Base-by-base conservation (phyloP, 2,113 vertebrate genomes). In the Ailurus styani region DNA sequence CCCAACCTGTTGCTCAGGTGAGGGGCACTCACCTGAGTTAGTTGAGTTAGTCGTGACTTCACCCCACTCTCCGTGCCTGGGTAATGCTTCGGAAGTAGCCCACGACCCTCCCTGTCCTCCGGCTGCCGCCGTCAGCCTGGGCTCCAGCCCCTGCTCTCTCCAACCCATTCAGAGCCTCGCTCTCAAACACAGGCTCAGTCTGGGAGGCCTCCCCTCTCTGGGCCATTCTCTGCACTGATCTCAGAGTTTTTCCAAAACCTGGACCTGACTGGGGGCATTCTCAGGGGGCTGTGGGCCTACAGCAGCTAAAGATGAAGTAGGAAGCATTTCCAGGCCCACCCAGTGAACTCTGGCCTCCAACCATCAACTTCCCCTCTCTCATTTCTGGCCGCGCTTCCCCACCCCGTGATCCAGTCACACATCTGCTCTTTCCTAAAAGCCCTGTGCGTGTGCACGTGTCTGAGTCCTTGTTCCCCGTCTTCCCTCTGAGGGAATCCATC, bases 1-100 rank as follows among this genome's bases (percentile, higher is more conserved):
- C 40, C 62, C n/a, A 72, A n/a, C 12, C 2, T 0, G 2, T 34
- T 0, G 0, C 52, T 21, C 8, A 18, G 7, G 34, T 0, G 21
- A 64, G 13, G 54, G 13, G 17, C 20, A n/a, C n/a, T n/a, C n/a
- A n/a, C n/a, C n/a, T n/a, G n/a, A n/a, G n/a, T n/a, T n/a, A n/a
- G 4, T 42, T 29, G 50, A 15, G 40, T 50, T 57, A 10, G 5
- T 7, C 40, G 7, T 1, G 6, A 42, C 29, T 40, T 82, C 11
- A 18, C 13, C 3, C 37, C 55, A 17, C 13, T 55, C 37, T 45
- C 29, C 5, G 8, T 9, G 2, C 0, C 0, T 45, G 11, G 34
- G 37, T 6, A 45, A 54, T 18, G 9, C 34, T n/a, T 31, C 11
- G 18, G 77, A 42, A 31, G 12, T 34, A 37, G 34, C 18, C 21